Conservation (phyloP, 1,140 invertebrate species). For the Gonioctena quinquepunctata region DNA sequence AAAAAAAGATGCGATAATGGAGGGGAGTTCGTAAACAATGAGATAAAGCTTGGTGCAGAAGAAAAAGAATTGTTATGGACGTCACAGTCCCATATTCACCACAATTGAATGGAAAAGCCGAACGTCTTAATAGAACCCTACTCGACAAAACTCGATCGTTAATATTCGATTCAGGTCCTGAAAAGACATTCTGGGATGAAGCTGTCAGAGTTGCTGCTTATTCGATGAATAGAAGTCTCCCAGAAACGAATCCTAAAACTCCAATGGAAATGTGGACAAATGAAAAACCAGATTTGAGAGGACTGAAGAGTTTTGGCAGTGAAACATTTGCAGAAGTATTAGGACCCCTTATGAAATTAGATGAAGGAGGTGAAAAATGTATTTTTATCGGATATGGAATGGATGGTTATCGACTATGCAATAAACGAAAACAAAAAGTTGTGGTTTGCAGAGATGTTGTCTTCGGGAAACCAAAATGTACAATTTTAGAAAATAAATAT, state of each 20-base stretch:
- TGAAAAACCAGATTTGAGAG: constrained; percentile 37
- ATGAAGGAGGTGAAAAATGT: constrained; percentile 9
- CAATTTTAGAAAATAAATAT: too few species aligned
- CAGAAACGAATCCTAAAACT: constrained; percentile 27
- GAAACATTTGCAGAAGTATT: constrained; percentile 28
- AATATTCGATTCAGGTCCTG: constrained; percentile 35
- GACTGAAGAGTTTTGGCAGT: constrained; percentile 44
- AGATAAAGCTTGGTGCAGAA: constrained; percentile 5
- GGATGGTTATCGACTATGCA: not conserved
- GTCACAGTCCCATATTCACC: constrained; percentile 46
- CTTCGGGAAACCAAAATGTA: not conserved
- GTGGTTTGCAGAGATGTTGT: constrained; percentile 29
- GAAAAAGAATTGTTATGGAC: constrained; percentile 29
- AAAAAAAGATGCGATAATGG: constrained; percentile 16
- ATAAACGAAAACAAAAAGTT: not conserved
- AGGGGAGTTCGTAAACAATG: constrained; percentile 29
- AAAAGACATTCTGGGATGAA: constrained; percentile 46
- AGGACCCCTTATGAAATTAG: constrained; percentile 12
- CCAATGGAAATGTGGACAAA: constrained; percentile 47
- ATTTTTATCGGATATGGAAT: constrained; percentile 27
- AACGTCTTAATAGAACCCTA: constrained; percentile 52
- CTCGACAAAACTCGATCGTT: constrained; percentile 47
- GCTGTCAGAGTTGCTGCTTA: constrained; percentile 39
- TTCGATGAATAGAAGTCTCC: constrained; percentile 37
- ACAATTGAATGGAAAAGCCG: constrained; percentile 53